A percentile compares a stretch with the other conserved stretches of the same genome.
Evolutionary conservation across 2,888 invertebrate species (phyloP).

Genomic region (Malacosoma neustria): DNA sequence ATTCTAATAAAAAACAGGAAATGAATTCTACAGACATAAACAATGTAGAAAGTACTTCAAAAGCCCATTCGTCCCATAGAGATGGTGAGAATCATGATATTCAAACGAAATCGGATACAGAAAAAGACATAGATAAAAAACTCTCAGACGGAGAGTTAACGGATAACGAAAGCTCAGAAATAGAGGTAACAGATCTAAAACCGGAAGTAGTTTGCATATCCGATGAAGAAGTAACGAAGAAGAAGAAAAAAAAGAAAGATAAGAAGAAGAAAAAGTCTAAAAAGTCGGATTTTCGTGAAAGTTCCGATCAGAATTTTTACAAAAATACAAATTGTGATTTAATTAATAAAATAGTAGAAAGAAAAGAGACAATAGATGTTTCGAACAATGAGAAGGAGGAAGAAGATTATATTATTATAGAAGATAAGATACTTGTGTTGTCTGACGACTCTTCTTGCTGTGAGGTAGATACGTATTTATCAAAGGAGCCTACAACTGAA

Average conservation of each 20-base stretch:
- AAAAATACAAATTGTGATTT: slow-evolving; percentile 10
- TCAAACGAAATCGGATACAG: slow-evolving; percentile 5
- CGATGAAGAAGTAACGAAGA: slow-evolving; percentile 40
- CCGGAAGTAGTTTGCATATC: slow-evolving; percentile 72
- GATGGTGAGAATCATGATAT: slow-evolving; percentile 4
- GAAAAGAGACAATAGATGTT: not conserved
- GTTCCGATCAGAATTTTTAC: slow-evolving; percentile 45
- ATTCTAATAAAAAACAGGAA: no score
- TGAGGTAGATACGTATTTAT: slow-evolving; percentile 48
- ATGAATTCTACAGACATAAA: no score
- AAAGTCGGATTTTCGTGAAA: slow-evolving; percentile 50
- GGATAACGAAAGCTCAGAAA: slow-evolving; percentile 45
- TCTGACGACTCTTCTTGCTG: slow-evolving; percentile 55
- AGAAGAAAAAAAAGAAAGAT: slow-evolving; percentile 35
- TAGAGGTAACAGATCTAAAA: slow-evolving; percentile 39
- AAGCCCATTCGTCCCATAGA: slow-evolving; percentile 1
- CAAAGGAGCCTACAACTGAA: slow-evolving; percentile 57
- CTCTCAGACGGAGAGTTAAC: slow-evolving; percentile 51
- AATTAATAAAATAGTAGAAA: not conserved
- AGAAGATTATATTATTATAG: not conserved
- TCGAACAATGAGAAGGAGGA: slow-evolving; percentile 3
- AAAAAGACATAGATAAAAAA: slow-evolving; percentile 20
- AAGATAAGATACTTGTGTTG: slow-evolving; percentile 42
- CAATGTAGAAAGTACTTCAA: no score
- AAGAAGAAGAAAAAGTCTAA: slow-evolving; percentile 54